Base-by-base conservation (phyloP, 2,888 invertebrate species). In the Sycophila texana region DNA sequence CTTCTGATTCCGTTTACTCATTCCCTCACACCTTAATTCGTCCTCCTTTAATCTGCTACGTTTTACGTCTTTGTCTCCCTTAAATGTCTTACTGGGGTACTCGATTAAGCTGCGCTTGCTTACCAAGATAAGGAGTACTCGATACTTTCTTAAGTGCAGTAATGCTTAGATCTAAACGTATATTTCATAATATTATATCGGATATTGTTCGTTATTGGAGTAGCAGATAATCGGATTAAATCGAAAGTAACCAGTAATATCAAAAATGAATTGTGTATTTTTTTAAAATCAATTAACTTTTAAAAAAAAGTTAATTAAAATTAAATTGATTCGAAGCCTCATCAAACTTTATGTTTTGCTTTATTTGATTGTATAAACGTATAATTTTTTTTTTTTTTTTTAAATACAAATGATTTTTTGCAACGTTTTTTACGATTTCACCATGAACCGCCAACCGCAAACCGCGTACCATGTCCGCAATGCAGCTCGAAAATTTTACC, bases 61-160 rank as follows among this genome's bases (percentile, higher is more conserved):
- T 53, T 67, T 26, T 22, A 16, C 47, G 26, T n/a, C 67, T 53
- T 67, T 26, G 53, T 53, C 22, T 67, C 26, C 67, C 4, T 16
- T 53, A 53, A 67, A 26, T 26, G 26, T 67, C 67, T 67, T 53
- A 53, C 53, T 67, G 22, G 26, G 7, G 53, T 22, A 20, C 26
- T 53, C 13, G 51, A 67, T 53, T 67, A 67, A 67, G 67, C 26
- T 13, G 47, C 67, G 51, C 53, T 49, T 20, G 65, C 20, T 67
- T 67, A 67, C 67, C 16, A 26, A 51, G 67, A 67, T 67, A 67
- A 67, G 53, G n/a, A 20, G 26, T 10, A 26, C n/a, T 67, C 53
- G 67, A 67, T 53, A 18, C 67, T 67, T 51, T 49, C 65, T 49
- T 49, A 47, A 53, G 26, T 51, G 49, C 22, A 49, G 53, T 67